phyloP scores from a whole-genome alignment of 2,797 vertebrate species.

The Cyprinella venusta region DNA sequence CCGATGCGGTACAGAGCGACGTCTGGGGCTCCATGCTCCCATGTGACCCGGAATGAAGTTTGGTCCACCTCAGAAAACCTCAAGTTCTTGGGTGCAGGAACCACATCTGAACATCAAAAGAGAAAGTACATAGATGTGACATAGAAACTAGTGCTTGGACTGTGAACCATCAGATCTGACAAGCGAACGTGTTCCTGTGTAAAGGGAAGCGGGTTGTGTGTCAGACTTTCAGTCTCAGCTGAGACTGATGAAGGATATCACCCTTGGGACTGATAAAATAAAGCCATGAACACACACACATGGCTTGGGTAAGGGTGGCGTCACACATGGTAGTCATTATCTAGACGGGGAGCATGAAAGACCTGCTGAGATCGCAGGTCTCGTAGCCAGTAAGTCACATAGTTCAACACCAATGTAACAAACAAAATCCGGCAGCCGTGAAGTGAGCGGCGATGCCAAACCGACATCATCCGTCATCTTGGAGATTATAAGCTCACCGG shows the following conservation, averaged over 20 bases:
- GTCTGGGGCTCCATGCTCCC: conserved; percentile 92
- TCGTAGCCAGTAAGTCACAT: not conserved
- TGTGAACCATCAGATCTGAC: not conserved
- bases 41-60: conserved; percentile 88
- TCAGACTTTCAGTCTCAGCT: conserved; percentile 38
- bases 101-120: conserved; percentile 77
- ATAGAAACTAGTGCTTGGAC: not conserved
- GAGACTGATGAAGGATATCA: conserved; percentile 36
- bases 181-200: conserved; percentile 22
- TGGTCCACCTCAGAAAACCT: conserved; percentile 85
- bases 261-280: conserved; percentile 35
- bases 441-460: conserved; percentile 3
- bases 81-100: conserved; percentile 90
- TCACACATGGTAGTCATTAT: conserved; percentile 42
- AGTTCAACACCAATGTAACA: conserved; percentile 22
- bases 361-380: conserved; percentile 32
- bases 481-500: conserved; percentile 75
- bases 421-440: not conserved
- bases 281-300: conserved; percentile 43
- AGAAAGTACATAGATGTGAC: conserved; percentile 3
- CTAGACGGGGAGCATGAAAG: not conserved
- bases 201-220: conserved; percentile 40
- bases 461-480: not conserved
- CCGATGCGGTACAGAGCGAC: conserved; percentile 90
- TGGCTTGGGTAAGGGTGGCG: not conserved